Base-by-base conservation (phyloP, 2,797 vertebrate species). In the Platyrinchus mystaceus region DNA sequence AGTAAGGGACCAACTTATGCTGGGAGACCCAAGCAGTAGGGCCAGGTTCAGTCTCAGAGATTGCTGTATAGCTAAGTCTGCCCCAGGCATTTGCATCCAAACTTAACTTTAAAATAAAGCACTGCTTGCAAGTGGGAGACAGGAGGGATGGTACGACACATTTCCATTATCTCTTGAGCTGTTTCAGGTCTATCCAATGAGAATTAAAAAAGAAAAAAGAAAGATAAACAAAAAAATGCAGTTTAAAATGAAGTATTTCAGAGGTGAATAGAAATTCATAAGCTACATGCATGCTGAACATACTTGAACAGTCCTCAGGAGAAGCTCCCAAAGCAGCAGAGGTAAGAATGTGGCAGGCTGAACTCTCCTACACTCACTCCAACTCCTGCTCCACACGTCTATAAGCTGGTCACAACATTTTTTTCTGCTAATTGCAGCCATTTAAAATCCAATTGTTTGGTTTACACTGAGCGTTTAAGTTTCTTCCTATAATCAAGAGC, bases 11-110 rank as follows among this genome's bases (percentile, higher is more conserved):
- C 21, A 46, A 59, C 7, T 9, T 73, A 18, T 26, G 12, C 50
- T 59, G 16, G 27, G 82, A 34, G 12, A 50, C 36, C 5, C 43
- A 82, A 66, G 18, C 5, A 67, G n/a, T 2, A 37, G 46, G 28
- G 9, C 14, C 16, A 32, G 26, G 30, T 44, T 78, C 37, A 13
- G 2, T 24, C 14, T 53, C n/a, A 39, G 53, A 79, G 14, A 28
- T 2, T 53, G 43, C 15, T 66, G 14, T 41, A 26, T 18, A 60
- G 10, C 4, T 20, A 53, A 52, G 20, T 24, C 41, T 67, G 49
- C 9, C 58, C 23, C 0, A 0, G 27, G 18, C 1, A 3, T 44
- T 50, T 58, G 16, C 17, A 50, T 14, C 15, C 52, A 44, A 62
- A 52, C 9, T 53, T 26, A 13, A 5, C 52, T 47, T 21, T 59